Base-by-base conservation (phyloP, 2,797 vertebrate species). In the Trematomus bernacchii region DNA sequence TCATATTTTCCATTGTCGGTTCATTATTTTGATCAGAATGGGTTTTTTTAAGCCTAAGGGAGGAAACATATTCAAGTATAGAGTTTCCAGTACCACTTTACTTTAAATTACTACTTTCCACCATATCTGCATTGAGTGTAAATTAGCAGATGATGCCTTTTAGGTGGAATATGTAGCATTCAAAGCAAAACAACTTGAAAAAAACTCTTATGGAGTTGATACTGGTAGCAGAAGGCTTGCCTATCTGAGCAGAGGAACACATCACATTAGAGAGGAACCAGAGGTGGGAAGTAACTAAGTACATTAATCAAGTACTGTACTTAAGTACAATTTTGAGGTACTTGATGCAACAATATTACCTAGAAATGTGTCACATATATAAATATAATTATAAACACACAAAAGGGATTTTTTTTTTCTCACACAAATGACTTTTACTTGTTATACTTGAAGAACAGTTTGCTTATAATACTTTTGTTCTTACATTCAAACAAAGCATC, bases 241-340 rank as follows among this genome's bases (percentile, higher is more conserved):
- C 57, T 42, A 3, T 73, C 52, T 53, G 33, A 1, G 30, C 27
- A 47, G 16, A 43, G 30, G 3, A 55, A 40, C 19, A 68, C 66
- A 58, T 63, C 2, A 65, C 21, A 79, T 74, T 14, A 71, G 23
- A 66, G 33, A 37, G 33, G 33, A 37, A 37, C 33, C 33, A 37
- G 33, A 37, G 27, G 27, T 27, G 27, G 27, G 27, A 27, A 27
- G 27, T 27, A 27, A 27, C 27, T 27, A 27, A 27, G 33, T 9
- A 37, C 33, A 37, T 37, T 37, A 37, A 37, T 27, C 27, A 27
- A 27, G 27, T 27, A 27, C 27, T 27, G 27, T 27, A 27, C 33
- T 37, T 37, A 37, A 37, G 33, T 37, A 37, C 8, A 9, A 37
- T 37, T 9, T 9, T 37, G 33, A 37, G 33, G 8, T 9, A 37